Conservation (phyloP, 2,797 vertebrate genomes). For the Pachyuromys duprasi region DNA sequence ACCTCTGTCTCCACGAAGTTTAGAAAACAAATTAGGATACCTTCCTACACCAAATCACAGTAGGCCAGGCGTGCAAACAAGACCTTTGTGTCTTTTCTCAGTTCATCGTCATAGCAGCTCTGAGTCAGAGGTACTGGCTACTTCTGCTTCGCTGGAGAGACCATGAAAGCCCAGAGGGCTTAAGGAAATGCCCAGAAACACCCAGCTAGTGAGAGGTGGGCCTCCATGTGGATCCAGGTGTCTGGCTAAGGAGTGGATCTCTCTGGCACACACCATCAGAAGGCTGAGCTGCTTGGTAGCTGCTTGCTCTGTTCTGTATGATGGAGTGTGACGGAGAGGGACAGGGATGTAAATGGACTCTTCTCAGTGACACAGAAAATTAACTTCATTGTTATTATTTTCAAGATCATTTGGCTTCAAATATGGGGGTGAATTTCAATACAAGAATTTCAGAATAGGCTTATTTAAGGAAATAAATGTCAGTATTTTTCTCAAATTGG, state of each 20-base stretch:
- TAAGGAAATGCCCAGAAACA: background rate
- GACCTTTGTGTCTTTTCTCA: background rate
- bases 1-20: background rate
- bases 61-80: background rate
- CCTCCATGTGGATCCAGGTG: background rate
- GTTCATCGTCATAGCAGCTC: background rate
- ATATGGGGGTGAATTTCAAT: conserved; percentile 44
- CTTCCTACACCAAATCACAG: background rate
- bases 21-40: background rate
- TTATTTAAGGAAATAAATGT: conserved; percentile 69
- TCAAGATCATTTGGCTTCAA: conserved; percentile 49
- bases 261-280: background rate
- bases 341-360: background rate
- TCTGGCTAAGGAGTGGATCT: background rate
- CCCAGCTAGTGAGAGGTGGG: background rate
- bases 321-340: conserved; percentile 11
- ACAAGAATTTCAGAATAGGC: background rate
- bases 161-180: background rate
- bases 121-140: background rate
- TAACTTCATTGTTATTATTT: conserved; percentile 64
- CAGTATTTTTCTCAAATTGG: conserved; percentile 71
- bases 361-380: conserved; percentile 36
- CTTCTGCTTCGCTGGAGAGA: background rate
- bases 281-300: background rate
- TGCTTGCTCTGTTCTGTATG: background rate